Conservation (phyloP, 2,797 vertebrate species). For the Petrocephalus schoutedeni region DNA sequence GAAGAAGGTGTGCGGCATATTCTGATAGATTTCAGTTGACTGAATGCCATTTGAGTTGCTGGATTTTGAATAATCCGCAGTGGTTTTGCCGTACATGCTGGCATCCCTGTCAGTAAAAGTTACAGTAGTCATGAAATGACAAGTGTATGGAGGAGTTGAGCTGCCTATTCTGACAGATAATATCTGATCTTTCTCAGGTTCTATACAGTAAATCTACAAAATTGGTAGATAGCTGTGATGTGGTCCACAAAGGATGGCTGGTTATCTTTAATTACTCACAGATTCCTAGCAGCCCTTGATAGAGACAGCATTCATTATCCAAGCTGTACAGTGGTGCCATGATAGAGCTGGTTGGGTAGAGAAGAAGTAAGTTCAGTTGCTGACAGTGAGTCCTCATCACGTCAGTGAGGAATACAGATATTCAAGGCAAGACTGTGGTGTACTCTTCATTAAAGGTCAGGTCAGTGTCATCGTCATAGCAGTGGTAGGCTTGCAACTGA, state of each 20-base stretch:
- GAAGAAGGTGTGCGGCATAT: neutral
- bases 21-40: neutral
- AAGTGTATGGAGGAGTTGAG: neutral
- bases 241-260: neutral
- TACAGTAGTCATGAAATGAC: neutral
- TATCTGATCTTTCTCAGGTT: neutral
- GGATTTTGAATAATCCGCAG: neutral
- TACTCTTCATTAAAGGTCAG: neutral
- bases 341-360: neutral
- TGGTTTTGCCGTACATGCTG: neutral
- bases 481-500: neutral
- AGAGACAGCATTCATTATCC: too few species aligned
- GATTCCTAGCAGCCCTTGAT: neutral
- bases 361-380: neutral
- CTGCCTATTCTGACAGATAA: neutral
- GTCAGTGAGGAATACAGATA: neutral
- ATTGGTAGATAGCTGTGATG: neutral
- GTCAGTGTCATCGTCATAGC: neutral
- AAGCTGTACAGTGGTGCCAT: neutral
- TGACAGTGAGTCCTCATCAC: neutral
- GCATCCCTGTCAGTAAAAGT: neutral
- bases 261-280: neutral
- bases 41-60: neutral
- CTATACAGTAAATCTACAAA: neutral
- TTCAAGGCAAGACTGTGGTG: neutral